Conservation (phyloP, 2,888 invertebrate genomes). For the Beris chalybata region DNA sequence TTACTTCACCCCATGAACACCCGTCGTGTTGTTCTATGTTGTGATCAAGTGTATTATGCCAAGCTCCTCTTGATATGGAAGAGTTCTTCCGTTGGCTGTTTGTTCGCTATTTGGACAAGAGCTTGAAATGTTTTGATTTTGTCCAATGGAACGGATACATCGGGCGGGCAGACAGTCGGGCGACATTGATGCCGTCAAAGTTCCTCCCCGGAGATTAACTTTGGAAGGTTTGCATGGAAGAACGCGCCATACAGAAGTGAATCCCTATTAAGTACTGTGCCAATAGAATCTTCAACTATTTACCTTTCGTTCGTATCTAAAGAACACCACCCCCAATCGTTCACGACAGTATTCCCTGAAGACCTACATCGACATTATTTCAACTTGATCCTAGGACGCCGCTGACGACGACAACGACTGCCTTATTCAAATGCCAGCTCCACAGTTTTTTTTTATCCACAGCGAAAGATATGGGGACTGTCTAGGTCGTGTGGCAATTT, state of each 20-base stretch:
- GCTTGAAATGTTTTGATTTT: slow-evolving; percentile 38
- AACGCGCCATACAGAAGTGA: neutral
- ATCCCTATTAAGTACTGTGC: neutral
- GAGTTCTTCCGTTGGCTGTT: slow-evolving; percentile 39
- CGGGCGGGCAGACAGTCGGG: neutral
- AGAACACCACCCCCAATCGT: neutral
- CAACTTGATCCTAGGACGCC: neutral
- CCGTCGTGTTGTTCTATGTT: slow-evolving; percentile 24
- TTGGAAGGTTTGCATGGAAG: no score
- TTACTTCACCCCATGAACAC: slow-evolving; percentile 39
- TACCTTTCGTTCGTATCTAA: no score
- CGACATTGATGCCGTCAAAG: no score
- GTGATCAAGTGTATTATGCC: no score
- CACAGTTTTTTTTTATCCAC: neutral
- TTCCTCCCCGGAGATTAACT: no score
- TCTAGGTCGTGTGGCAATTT: slow-evolving; percentile 38
- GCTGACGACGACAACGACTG: neutral
- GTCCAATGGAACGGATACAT: neutral
- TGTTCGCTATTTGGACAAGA: slow-evolving; percentile 41
- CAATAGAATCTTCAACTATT: neutral
- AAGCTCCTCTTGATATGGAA: neutral
- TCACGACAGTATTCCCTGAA: neutral
- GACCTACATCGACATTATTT: neutral
- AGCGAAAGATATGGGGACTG: neutral
- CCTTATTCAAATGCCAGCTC: neutral